Evolutionary conservation across 2,888 invertebrate genomes (phyloP), one percentile per base, ranked within the genome.

Genomic region (Hirtodrosophila confusa): DNA sequence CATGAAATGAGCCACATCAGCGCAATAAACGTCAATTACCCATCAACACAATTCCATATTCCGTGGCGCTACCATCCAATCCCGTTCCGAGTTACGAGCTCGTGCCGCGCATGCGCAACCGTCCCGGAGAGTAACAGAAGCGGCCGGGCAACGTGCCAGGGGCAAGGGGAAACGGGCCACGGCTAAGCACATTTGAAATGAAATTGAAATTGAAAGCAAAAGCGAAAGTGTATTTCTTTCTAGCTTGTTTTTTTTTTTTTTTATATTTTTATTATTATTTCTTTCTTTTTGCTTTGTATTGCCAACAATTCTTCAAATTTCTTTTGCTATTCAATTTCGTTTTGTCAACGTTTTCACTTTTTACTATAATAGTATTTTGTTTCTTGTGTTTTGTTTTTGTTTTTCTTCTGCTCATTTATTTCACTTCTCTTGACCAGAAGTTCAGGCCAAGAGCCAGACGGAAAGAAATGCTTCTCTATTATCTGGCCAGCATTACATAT

Each of bases 141-240:
- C 10, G 27, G 40, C 39, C 51, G 58, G 24, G 50, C 17, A 35
- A 41, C n/a, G 12, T 50, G 23, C 12, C 1, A 56, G 37, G 49
- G 45, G 37, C 27, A 58, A 63, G 17, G 17, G 17, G 17, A 17
- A 17, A 17, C 17, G 17, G 17, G 17, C 17, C 17, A 69, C 66
- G 55, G 54, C 27, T 49, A 78, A 63, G 63, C 64, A 69, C 76
- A 71, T 75, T 82, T 84, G 64, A 86, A 83, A 83, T 80, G 85
- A 86, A 83, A 86, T 86, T 86, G 87, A 83, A 83, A 83, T 86
- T 86, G 87, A 83, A 83, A 83, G 80, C 87, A 80, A 80, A 86
- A 83, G 80, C 86, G 82, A 83, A 83, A 83, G 87, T 83, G 84
- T 84, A 84, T 84, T 83, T 83, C 62, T 86, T 80, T 80, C 60